Conservation (phyloP, 2,113 vertebrate genomes). For the Acinonyx jubatus region DNA sequence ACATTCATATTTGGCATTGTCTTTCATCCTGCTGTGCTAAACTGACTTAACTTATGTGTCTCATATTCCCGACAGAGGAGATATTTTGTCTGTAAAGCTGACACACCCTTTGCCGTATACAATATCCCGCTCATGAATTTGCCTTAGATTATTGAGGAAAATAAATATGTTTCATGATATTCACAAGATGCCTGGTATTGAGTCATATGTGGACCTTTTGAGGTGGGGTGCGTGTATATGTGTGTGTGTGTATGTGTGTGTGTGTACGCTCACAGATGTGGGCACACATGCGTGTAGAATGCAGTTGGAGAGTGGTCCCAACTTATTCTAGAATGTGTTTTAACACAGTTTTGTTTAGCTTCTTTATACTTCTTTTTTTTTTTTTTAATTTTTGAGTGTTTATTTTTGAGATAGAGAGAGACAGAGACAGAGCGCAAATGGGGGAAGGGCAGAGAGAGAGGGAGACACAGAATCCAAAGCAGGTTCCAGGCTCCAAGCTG, state of each 20-base stretch:
- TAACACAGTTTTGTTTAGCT: neutral
- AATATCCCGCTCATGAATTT: neutral
- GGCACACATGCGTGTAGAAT: rapidly evolving
- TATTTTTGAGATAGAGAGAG: no score
- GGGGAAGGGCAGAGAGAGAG: no score
- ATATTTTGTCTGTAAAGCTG: neutral
- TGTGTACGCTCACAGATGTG: rapidly evolving
- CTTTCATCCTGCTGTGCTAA: neutral
- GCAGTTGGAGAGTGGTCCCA: neutral
- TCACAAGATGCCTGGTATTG: neutral
- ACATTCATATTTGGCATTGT: neutral
- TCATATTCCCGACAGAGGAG: neutral
- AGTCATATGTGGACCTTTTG: neutral
- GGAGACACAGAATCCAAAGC: no score
- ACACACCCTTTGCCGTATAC: neutral
- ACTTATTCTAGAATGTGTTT: neutral
- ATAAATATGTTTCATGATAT: neutral
- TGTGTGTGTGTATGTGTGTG: rapidly evolving
- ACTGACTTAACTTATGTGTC: neutral
- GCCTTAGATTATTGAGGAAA: neutral
- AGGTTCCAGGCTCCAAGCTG: no score
- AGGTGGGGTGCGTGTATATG: neutral
- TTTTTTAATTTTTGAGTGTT: no score
- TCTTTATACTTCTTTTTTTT: neutral
- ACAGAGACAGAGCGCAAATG: no score